These are phyloP conservation scores for Orthosia gothica DNA, from an alignment of 2,888 invertebrate genomes.

Conservation along the genomic window DNA sequence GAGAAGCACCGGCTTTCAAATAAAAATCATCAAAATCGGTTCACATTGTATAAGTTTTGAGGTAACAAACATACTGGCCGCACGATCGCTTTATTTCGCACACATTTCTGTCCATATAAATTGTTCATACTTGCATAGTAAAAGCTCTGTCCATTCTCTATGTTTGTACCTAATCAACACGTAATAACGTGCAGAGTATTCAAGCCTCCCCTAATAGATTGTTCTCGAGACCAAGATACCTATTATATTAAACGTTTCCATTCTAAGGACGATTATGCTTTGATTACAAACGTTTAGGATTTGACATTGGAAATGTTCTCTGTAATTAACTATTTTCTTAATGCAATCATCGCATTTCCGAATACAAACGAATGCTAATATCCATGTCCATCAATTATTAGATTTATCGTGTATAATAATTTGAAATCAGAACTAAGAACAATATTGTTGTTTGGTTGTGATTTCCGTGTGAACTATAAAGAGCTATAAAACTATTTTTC, in stretches of 20 bases:
- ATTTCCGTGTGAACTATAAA: too few relatives aligned
- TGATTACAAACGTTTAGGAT: slow-evolving; percentile 1
- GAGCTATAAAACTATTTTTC: too few relatives aligned
- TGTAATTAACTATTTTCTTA: neutral
- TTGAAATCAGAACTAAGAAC: too few relatives aligned
- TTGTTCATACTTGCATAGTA: neutral
- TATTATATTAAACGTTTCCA: slow-evolving; percentile 4
- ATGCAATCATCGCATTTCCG: too few relatives aligned
- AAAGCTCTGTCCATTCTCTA: neutral
- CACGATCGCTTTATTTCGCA: neutral
- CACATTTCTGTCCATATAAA: neutral
- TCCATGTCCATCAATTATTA: neutral
- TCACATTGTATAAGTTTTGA: too few relatives aligned
- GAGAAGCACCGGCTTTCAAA: too few relatives aligned
- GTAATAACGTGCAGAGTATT: slow-evolving; percentile 1
- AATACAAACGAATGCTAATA: too few relatives aligned
- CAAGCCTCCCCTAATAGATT: neutral
- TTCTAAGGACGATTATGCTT: neutral
- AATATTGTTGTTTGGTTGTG: too few relatives aligned
- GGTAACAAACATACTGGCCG: neutral
- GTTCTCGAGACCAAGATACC: neutral
- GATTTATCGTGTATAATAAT: too few relatives aligned
- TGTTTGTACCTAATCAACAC: neutral
- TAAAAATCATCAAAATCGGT: too few relatives aligned
- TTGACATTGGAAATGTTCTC: neutral